phyloP scores from a whole-genome alignment of 2,113 vertebrate species.

The Puffinus mauretanicus region DNA sequence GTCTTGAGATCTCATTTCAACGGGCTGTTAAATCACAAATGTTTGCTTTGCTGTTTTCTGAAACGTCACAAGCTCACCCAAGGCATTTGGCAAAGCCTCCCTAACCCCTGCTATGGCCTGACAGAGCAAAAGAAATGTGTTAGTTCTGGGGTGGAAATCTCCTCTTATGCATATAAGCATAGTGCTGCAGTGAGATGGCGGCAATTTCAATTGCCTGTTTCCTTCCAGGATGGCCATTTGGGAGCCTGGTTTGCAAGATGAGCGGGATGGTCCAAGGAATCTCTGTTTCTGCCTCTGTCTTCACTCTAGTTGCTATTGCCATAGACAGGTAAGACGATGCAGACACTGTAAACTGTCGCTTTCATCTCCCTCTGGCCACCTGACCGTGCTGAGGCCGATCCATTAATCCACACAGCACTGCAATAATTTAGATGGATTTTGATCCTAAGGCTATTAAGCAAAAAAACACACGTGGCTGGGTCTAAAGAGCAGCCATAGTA shows the following conservation, averaged over 20 bases:
- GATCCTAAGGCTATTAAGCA: background rate
- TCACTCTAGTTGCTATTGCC: slow-evolving; percentile 92
- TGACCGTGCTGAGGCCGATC: rapidly evolving
- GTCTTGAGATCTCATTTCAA: background rate
- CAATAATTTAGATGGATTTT: background rate
- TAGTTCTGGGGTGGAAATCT: background rate
- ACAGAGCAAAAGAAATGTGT: background rate
- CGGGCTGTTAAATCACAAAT: background rate
- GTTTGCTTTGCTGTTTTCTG: background rate
- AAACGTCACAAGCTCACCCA: background rate
- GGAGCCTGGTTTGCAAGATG: slow-evolving; percentile 90
- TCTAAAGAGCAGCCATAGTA: background rate
- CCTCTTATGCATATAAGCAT: rapidly evolving
- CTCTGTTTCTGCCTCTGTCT: slow-evolving; percentile 91
- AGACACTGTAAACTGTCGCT: background rate
- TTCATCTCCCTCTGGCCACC: background rate
- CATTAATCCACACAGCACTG: background rate
- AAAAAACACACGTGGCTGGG: rapidly evolving
- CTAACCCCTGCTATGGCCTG: background rate
- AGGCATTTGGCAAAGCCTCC: background rate
- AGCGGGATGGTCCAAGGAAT: slow-evolving; percentile 92
- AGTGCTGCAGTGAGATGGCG: background rate
- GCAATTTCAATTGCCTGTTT: background rate
- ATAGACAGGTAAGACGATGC: slow-evolving; percentile 83
- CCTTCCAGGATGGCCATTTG: slow-evolving; percentile 91